Conservation (phyloP, 2,888 invertebrate genomes). For the Amphipoea oculea region DNA sequence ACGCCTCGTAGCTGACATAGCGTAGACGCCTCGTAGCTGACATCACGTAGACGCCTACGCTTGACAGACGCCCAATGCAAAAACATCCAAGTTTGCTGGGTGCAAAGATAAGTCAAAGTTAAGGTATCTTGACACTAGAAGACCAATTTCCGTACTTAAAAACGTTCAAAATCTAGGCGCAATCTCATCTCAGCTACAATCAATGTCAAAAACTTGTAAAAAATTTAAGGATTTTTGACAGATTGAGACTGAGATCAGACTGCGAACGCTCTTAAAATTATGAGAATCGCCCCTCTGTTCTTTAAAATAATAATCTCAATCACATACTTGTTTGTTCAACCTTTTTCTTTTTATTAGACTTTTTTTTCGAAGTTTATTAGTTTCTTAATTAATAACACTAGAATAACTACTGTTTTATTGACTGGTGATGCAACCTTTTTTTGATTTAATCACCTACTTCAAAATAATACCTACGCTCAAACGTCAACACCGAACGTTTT, state of each 20-base stretch:
- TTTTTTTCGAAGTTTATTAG: not conserved
- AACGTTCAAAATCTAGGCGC: too few species aligned
- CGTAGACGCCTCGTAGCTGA: not conserved
- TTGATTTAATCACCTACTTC: not conserved
- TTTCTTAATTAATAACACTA: not conserved
- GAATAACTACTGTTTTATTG: not conserved
- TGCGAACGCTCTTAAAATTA: too few species aligned
- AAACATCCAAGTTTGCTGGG: too few species aligned
- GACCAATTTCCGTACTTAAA: too few species aligned
- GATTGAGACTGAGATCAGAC: too few species aligned
- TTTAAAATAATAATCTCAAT: not conserved
- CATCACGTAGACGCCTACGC: not conserved
- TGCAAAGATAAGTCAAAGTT: too few species aligned
- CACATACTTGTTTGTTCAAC: not conserved
- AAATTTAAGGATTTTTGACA: too few species aligned
- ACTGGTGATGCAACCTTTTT: not conserved
- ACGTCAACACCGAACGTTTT: not conserved
- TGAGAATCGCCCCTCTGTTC: not conserved
- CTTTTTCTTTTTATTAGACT: not conserved
- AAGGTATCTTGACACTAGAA: not conserved
- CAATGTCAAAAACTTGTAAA: too few species aligned
- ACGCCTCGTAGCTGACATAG: not conserved
- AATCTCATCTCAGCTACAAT: too few species aligned
- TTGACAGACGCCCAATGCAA: not conserved
- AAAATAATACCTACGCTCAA: not conserved